phyloP scores from a whole-genome alignment of 2,888 invertebrate species.

The Drosophila yooni region DNA sequence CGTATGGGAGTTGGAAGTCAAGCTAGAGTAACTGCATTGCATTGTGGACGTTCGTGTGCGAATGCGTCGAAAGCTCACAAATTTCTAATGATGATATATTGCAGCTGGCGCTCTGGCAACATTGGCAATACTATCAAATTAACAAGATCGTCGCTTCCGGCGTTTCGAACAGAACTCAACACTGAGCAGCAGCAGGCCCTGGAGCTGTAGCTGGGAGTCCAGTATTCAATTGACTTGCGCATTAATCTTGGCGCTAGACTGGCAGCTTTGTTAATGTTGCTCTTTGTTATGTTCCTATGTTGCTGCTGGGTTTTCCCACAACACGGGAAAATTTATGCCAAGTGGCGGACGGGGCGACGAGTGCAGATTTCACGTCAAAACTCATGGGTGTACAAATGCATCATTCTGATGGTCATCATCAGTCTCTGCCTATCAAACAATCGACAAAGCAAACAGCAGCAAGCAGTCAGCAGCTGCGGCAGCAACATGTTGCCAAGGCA shows the following conservation, averaged over 20 bases:
- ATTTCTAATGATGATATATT: slow-evolving; percentile 81
- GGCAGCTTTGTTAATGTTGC: not conserved
- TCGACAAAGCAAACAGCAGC: slow-evolving; percentile 69
- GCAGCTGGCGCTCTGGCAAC: slow-evolving; percentile 52
- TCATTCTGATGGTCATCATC: slow-evolving; percentile 84
- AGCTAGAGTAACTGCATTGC: slow-evolving; percentile 22
- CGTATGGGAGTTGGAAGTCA: not conserved
- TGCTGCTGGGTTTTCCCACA: slow-evolving; percentile 48
- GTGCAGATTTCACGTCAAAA: slow-evolving; percentile 83
- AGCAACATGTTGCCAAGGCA: slow-evolving; percentile 58
- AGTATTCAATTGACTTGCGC: slow-evolving; percentile 74
- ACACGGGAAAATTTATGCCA: slow-evolving; percentile 72
- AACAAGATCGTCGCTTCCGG: slow-evolving; percentile 82
- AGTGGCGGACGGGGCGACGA: slow-evolving; percentile 54
- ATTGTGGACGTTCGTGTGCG: slow-evolving; percentile 71
- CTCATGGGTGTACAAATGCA: slow-evolving; percentile 83
- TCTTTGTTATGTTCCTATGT: not conserved
- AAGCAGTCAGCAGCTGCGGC: slow-evolving; percentile 24
- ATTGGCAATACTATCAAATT: slow-evolving; percentile 76
- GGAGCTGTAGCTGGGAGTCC: slow-evolving; percentile 6
- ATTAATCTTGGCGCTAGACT: slow-evolving; percentile 73
- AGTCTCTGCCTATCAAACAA: slow-evolving; percentile 83
- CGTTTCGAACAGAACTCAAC: slow-evolving; percentile 43
- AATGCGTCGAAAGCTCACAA: slow-evolving; percentile 80
- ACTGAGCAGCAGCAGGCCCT: slow-evolving; percentile 1